Percentiles rank a stretch among this genome's conserved stretches.
Evolutionary conservation across 2,888 invertebrate genomes (phyloP).

Genomic region (Aspidiotus destructor): DNA sequence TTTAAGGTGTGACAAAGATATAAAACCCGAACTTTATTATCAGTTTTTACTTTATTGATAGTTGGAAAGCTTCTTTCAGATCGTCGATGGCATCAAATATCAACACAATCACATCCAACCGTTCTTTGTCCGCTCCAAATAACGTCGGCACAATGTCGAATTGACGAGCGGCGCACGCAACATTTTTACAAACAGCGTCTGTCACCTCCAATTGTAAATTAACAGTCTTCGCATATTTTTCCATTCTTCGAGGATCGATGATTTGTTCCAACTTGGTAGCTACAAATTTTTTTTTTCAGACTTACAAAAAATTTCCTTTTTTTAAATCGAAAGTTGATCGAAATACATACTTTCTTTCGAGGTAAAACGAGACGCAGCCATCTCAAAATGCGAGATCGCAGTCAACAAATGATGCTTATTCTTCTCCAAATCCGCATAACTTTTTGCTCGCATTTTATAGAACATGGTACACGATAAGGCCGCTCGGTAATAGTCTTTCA

Average conservation of each 20-base stretch:
- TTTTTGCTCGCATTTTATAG: constrained; percentile 48
- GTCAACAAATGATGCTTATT: neutral
- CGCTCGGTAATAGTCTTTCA: constrained; percentile 64
- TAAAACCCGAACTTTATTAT: too few relatives aligned
- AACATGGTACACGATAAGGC: constrained; percentile 70
- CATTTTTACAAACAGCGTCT: neutral
- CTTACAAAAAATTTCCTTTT: too few relatives aligned
- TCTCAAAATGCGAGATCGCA: neutral
- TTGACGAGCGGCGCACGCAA: neutral
- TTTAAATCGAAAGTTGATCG: too few relatives aligned
- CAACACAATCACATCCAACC: neutral
- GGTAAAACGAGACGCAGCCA: neutral
- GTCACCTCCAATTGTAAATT: neutral
- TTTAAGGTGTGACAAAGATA: too few relatives aligned
- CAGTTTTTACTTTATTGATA: too few relatives aligned
- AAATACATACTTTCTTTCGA: neutral
- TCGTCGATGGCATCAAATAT: neutral
- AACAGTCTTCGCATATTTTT: neutral
- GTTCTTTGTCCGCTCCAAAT: neutral
- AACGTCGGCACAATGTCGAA: neutral
- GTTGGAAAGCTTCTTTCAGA: neutral
- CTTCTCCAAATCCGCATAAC: neutral
- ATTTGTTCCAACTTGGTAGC: neutral
- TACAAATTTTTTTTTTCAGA: neutral
- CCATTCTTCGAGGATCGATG: neutral